Evolutionary conservation across 2,113 vertebrate species (phyloP), one percentile per base, ranked within the genome.

Genomic region (Thomomys bottae): DNA sequence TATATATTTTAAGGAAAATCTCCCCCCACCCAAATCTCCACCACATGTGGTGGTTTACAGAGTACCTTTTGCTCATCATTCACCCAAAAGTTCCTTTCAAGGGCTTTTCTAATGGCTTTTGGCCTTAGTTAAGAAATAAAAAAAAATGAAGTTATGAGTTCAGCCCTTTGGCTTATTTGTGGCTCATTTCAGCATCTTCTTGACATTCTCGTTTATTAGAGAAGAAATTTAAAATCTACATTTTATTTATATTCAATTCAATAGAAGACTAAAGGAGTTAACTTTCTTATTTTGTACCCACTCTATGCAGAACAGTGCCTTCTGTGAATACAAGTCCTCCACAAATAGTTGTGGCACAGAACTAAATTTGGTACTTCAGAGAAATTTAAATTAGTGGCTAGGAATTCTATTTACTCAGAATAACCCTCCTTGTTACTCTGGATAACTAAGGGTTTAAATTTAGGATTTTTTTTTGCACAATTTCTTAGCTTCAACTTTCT

Each of bases 351-450:
- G 90, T 68, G 42, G 59, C 78, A 42, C 1, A 76, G 38, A 73
- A 89, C 2, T 87, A 21, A 79, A 85, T 20, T 64, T 90, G 34
- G 79, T 81, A 85, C 45, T 82, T 85, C 2, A 57, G 75, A 32
- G 32, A 89, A 64, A 78, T 88, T 93, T 67, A 84, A 95, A 70
- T 88, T 68, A 49, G 45, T 87, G 76, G 54, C 54, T 77, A 85
- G 88, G 42, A 81, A 77, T 85, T 76, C 59, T 34, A 84, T 57
- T 90, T 68, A 68, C 15, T 75, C 64, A 84, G 70, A 64, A 63
- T 68, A 90, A 79, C 24, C 10, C 10, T 70, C 66, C 42, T 84
- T 84, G 32, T 88, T 68, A 40, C 32, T 61, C 28, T 26, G 73
- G 64, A 89, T 45, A 78, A 89, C 24, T 38, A 89, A 70, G 28